A percentile compares a stretch with the other conserved stretches of the same genome.
These are phyloP conservation scores for Keiferia lycopersicella DNA, from an alignment of 2,888 invertebrate genomes.

Conservation along the genomic window DNA sequence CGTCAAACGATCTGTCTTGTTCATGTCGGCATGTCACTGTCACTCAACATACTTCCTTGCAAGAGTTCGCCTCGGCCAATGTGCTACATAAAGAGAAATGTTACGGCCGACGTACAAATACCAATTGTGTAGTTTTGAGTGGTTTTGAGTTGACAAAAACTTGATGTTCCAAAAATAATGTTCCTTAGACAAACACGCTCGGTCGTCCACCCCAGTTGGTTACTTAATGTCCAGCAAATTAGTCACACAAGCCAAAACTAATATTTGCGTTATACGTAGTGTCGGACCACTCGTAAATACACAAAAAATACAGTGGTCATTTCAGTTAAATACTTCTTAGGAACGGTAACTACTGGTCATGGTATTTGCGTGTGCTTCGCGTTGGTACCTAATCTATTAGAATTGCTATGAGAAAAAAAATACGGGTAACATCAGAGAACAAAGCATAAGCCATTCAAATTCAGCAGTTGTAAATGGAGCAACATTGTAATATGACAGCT, in stretches of 20 bases:
- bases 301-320: conserved; percentile 51
- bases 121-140: conserved; percentile 40
- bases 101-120: conserved; percentile 39
- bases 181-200: conserved; percentile 61
- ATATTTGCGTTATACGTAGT: conserved; percentile 60
- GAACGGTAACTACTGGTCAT: conserved; percentile 22
- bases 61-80: conserved; percentile 40
- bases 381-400: background rate
- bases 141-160: conserved; percentile 44
- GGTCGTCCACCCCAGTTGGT: conserved; percentile 73
- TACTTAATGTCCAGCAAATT: conserved; percentile 73
- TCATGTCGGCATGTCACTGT: conserved; percentile 43
- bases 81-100: conserved; percentile 47
- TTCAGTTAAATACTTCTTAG: conserved; percentile 39
- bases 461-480: conserved; percentile 6
- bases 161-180: conserved; percentile 52
- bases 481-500: conserved; percentile 12
- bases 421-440: background rate
- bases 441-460: background rate
- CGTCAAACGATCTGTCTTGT: conserved; percentile 59
- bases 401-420: conserved; percentile 7
- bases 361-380: background rate
- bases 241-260: conserved; percentile 65
- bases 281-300: conserved; percentile 51
- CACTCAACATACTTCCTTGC: conserved; percentile 22